A percentile compares a stretch with the other conserved stretches of the same genome.
Conservation (phyloP, 2,113 vertebrate genomes). For the Colaptes auratus region DNA sequence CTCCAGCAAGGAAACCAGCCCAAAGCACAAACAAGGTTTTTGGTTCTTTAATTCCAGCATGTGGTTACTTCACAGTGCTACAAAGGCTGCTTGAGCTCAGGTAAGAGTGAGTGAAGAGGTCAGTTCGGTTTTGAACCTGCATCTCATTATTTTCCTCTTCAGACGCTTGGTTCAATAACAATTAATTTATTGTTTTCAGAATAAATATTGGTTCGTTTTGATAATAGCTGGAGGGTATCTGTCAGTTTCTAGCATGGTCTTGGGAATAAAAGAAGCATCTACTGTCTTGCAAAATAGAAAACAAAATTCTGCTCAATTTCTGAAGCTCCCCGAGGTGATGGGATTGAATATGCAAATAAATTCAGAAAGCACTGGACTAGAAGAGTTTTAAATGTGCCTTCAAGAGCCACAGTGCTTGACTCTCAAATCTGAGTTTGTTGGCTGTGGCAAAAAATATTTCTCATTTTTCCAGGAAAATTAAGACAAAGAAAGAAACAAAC, state of each 20-base stretch:
- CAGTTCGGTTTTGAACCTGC: neutral
- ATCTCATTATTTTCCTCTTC: neutral
- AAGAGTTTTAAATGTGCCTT: neutral
- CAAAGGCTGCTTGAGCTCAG: neutral
- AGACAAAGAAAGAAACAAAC: neutral
- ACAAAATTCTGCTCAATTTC: neutral
- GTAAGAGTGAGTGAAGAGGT: neutral
- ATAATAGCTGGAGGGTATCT: slow-evolving; percentile 9
- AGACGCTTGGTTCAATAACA: neutral
- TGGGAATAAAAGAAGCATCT: neutral
- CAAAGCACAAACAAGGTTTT: neutral
- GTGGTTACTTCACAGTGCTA: neutral
- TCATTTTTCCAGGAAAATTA: neutral
- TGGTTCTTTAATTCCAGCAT: neutral
- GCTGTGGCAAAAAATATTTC: neutral
- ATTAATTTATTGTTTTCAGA: neutral
- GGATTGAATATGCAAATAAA: neutral
- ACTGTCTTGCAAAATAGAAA: neutral
- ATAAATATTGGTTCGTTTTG: neutral
- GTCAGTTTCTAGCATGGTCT: neutral
- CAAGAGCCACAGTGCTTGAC: neutral
- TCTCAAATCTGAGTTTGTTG: neutral
- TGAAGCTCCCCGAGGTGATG: neutral
- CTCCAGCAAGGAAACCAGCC: neutral
- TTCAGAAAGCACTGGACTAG: neutral